phyloP scores from a whole-genome alignment of 2,797 vertebrate genomes.

The Chanos chanos region DNA sequence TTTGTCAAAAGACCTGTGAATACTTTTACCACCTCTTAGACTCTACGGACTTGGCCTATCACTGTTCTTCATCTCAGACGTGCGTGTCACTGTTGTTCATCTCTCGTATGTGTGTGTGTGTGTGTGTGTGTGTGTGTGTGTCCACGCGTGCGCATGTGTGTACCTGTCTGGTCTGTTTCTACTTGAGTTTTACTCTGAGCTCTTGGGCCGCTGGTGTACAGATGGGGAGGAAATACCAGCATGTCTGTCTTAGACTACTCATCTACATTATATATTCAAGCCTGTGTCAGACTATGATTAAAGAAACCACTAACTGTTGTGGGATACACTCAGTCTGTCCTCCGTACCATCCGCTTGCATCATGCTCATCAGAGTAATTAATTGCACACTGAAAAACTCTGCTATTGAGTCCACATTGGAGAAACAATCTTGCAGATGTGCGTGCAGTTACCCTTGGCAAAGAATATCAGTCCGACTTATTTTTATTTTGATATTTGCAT shows the following conservation, averaged over 20 bases:
- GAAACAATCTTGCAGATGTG: too few relatives aligned
- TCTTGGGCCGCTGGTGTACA: conserved; percentile 30
- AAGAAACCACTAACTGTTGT: neutral
- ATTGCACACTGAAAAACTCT: neutral
- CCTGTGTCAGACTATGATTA: conserved; percentile 15
- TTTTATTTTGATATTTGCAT: too few relatives aligned
- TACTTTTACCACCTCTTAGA: too few relatives aligned
- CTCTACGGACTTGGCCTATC: too few relatives aligned
- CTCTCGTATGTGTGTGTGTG: conserved; percentile 7
- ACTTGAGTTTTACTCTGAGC: conserved; percentile 9
- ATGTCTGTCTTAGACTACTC: conserved; percentile 16
- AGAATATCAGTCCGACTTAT: too few relatives aligned
- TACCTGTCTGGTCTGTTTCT: conserved; percentile 45
- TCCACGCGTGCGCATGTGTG: neutral
- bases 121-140: neutral
- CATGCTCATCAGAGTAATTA: conserved; percentile 4
- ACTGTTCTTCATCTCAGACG: too few relatives aligned
- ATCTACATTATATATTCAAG: conserved; percentile 19
- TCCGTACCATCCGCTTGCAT: neutral
- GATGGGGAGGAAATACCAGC: conserved; percentile 37
- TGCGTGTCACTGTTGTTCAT: neutral
- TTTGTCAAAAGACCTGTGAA: too few relatives aligned
- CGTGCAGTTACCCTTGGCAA: neutral
- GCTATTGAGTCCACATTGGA: neutral
- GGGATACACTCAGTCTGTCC: neutral